Percentiles rank a stretch among this genome's conserved stretches.
phyloP scores from a whole-genome alignment of 2,113 vertebrate genomes.

The Callipepla squamata region DNA sequence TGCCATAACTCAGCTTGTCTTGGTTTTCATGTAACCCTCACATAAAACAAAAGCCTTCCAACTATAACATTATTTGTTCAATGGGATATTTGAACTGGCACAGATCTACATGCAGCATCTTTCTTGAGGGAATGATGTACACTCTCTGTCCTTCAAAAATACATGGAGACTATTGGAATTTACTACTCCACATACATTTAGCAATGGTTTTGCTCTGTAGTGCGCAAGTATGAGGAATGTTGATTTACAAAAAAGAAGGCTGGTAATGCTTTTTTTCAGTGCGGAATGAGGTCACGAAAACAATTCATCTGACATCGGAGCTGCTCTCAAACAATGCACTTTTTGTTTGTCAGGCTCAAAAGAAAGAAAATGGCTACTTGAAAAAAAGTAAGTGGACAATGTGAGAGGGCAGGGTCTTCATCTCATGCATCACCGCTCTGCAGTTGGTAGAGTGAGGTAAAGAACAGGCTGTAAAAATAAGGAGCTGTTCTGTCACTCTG shows the following conservation, averaged over 20 bases:
- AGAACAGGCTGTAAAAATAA: constrained; percentile 10
- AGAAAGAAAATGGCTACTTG: constrained; percentile 12
- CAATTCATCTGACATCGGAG: not conserved
- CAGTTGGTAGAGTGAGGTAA: not conserved
- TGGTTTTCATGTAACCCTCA: constrained; percentile 13
- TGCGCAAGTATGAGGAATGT: constrained; percentile 10
- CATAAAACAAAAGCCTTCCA: not conserved
- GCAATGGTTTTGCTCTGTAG: constrained; percentile 34
- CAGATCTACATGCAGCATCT: not conserved
- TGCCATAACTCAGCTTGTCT: constrained; percentile 40
- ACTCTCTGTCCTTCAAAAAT: not conserved
- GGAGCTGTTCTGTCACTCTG: not conserved
- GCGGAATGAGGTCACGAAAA: constrained; percentile 32
- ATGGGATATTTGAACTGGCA: not conserved
- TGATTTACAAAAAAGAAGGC: not conserved
- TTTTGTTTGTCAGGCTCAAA: constrained; percentile 38
- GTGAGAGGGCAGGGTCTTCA: constrained; percentile 21
- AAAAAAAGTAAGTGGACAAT: not conserved
- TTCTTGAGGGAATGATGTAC: not conserved
- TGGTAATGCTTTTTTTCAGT: not conserved
- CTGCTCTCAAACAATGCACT: constrained; percentile 26
- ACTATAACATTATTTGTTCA: constrained; percentile 2
- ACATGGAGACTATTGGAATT: not conserved
- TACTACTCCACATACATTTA: not conserved
- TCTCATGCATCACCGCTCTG: not conserved